Evolutionary conservation across 2,888 invertebrate species (phyloP).

Genomic region (Spisula solida): DNA sequence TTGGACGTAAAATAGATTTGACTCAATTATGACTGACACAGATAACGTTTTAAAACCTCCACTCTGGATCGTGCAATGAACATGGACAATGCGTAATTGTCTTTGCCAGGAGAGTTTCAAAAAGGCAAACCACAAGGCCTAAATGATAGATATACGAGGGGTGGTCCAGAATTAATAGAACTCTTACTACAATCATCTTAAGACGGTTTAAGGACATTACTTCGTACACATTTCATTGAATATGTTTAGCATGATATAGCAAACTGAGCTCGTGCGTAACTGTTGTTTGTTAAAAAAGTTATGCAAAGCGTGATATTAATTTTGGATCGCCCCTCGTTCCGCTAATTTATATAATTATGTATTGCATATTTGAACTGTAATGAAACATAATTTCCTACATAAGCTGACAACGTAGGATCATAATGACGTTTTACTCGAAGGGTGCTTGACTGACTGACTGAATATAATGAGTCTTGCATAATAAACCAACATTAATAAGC

Average conservation of each 20-base stretch:
- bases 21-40: not conserved
- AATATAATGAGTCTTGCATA: slow-evolving; percentile 2
- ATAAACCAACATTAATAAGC: not conserved
- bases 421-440: not conserved
- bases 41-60: not conserved
- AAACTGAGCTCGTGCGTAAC: not conserved
- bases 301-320: not conserved
- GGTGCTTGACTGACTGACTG: not conserved
- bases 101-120: too few species aligned
- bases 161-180: too few species aligned
- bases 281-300: not conserved
- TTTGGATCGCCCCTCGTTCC: not conserved
- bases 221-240: too few species aligned
- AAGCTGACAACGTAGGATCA: not conserved
- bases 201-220: too few species aligned
- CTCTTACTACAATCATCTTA: too few species aligned
- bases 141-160: too few species aligned
- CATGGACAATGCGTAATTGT: too few species aligned
- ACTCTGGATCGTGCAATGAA: not conserved
- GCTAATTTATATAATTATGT: not conserved
- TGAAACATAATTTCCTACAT: not conserved
- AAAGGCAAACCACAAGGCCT: too few species aligned
- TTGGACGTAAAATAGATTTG: not conserved
- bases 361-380: not conserved
- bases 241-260: not conserved